Evolutionary conservation across 2,888 invertebrate genomes (phyloP).

Genomic region (Meteorus colon): DNA sequence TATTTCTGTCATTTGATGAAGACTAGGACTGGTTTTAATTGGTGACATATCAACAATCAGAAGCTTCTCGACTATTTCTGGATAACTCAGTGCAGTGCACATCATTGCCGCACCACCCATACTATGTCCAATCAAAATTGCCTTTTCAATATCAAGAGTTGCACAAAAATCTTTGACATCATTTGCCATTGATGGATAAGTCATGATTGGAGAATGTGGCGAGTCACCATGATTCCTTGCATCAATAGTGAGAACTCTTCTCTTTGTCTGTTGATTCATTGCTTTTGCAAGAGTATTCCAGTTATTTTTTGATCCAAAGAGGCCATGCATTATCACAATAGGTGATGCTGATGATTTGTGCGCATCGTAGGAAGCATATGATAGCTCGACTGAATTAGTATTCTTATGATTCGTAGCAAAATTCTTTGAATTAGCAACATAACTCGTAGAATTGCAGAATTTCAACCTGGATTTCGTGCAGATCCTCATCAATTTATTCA

Average conservation of each 20-base stretch:
- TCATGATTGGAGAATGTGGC: constrained; percentile 83
- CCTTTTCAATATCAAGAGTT: constrained; percentile 79
- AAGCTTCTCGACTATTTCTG: constrained; percentile 79
- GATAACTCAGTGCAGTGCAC: constrained; percentile 85
- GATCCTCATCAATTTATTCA: neutral
- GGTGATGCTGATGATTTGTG: constrained; percentile 71
- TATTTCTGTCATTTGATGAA: constrained; percentile 78
- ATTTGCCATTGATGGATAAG: constrained; percentile 82
- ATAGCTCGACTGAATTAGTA: constrained; percentile 20
- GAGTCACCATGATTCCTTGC: constrained; percentile 97
- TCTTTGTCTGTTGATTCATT: constrained; percentile 78
- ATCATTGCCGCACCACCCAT: constrained; percentile 97
- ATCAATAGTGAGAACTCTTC: constrained; percentile 86
- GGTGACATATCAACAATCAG: constrained; percentile 85
- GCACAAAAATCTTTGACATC: constrained; percentile 83
- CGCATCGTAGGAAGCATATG: constrained; percentile 17
- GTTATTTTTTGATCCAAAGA: constrained; percentile 90
- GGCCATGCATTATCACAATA: constrained; percentile 89
- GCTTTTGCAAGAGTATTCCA: constrained; percentile 89
- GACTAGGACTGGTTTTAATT: constrained; percentile 77
- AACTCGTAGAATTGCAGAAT: neutral
- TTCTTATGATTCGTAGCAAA: neutral
- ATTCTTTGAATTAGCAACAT: neutral
- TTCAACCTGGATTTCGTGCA: neutral
- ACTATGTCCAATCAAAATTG: constrained; percentile 89